Evolutionary conservation across 2,888 invertebrate genomes (phyloP).

Genomic region (Drosophila percnosoma): DNA sequence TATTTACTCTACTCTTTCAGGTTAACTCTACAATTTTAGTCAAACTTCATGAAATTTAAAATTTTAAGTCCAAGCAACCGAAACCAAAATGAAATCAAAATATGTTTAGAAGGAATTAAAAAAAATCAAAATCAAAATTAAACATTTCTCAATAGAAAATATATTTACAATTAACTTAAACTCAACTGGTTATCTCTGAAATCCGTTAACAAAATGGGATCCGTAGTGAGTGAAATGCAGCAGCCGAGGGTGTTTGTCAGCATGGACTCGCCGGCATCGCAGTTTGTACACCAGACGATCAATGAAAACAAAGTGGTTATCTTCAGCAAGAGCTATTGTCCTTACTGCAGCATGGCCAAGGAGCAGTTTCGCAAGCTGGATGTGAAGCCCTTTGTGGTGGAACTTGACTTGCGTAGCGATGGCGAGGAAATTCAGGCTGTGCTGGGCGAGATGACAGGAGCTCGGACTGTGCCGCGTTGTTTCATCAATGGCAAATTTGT

Average conservation of each 20-base stretch:
- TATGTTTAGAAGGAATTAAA: neutral
- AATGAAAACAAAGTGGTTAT: constrained; percentile 92
- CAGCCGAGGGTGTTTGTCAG: constrained; percentile 49
- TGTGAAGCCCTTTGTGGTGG: constrained; percentile 90
- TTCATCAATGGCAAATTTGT: constrained; percentile 96
- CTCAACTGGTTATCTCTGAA: neutral
- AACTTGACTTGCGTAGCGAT: constrained; percentile 92
- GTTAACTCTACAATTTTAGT: neutral
- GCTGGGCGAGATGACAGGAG: constrained; percentile 92
- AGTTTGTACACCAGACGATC: constrained; percentile 88
- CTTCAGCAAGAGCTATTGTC: constrained; percentile 96
- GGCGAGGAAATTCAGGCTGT: constrained; percentile 92
- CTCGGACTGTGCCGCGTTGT: constrained; percentile 95
- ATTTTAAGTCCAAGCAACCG: constrained; percentile 22
- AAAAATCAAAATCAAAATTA: constrained; percentile 20
- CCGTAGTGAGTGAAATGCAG: constrained; percentile 65
- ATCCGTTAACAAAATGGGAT: constrained; percentile 60
- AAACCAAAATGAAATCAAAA: neutral
- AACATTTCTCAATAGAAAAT: constrained; percentile 15
- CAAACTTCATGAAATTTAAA: neutral
- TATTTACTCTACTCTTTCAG: neutral
- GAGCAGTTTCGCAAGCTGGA: constrained; percentile 91
- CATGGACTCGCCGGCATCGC: constrained; percentile 78
- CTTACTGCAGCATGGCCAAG: constrained; percentile 96
- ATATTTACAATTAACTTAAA: neutral